Conservation (phyloP, 2,797 vertebrate species). For the Brachymystax lenok region DNA sequence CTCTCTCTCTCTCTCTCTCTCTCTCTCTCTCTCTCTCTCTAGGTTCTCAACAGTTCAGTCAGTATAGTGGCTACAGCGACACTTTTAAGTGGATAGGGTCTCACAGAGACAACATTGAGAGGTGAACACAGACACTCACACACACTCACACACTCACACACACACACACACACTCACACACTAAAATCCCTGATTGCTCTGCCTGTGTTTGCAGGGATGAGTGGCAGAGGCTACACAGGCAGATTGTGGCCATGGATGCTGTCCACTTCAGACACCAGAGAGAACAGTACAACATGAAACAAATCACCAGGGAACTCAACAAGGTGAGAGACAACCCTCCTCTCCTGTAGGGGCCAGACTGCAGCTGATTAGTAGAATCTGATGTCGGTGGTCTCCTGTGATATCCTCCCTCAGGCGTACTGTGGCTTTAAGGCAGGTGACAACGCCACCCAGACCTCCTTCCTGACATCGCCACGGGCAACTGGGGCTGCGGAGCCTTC, state of each 20-base stretch:
- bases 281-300: slow-evolving; percentile 57
- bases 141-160: neutral
- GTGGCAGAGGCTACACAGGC: slow-evolving; percentile 60
- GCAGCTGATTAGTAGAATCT: too few species aligned
- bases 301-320: slow-evolving; percentile 68
- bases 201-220: slow-evolving; percentile 55
- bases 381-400: neutral
- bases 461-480: slow-evolving; percentile 92
- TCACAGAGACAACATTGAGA: neutral
- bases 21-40: neutral
- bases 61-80: slow-evolving; percentile 54
- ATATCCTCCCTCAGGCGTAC: slow-evolving; percentile 79
- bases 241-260: slow-evolving; percentile 76
- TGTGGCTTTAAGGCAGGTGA: slow-evolving; percentile 85
- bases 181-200: neutral
- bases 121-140: too few species aligned
- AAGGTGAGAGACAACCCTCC: slow-evolving; percentile 59
- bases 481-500: slow-evolving; percentile 98
- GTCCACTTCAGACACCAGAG: slow-evolving; percentile 35
- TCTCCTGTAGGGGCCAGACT: too few species aligned
- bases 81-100: slow-evolving; percentile 58
- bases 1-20: neutral
- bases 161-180: neutral
- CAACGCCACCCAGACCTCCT: slow-evolving; percentile 80
- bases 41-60: slow-evolving; percentile 73